phyloP scores from a whole-genome alignment of 2,888 invertebrate genomes.

The Actias luna region DNA sequence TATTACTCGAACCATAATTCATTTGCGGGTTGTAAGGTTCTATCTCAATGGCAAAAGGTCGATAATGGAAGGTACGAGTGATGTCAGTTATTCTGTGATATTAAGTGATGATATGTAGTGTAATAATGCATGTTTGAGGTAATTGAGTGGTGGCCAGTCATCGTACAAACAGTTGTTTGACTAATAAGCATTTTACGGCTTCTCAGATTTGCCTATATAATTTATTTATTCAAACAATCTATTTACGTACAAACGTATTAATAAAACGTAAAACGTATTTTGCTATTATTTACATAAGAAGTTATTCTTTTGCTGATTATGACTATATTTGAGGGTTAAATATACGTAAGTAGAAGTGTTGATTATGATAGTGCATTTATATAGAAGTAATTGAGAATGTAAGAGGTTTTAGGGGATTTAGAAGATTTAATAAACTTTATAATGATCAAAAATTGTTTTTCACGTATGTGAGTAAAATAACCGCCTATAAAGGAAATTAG shows the following conservation, averaged over 20 bases:
- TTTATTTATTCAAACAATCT: not conserved
- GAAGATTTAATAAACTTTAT: no score
- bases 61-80: conserved; percentile 4
- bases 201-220: not conserved
- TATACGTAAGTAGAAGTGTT: no score
- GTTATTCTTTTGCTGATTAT: no score
- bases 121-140: conserved; percentile 30
- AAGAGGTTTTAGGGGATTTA: no score
- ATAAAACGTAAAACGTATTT: no score
- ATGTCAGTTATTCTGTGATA: not conserved
- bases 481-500: no score
- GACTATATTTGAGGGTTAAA: no score
- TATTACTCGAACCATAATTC: conserved; percentile 26
- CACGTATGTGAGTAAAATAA: no score
- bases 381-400: no score
- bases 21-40: conserved; percentile 1
- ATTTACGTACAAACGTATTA: not conserved
- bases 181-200: conserved; percentile 26
- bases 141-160: conserved; percentile 35
- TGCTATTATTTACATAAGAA: no score
- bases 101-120: conserved; percentile 30
- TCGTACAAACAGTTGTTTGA: conserved; percentile 26
- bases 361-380: no score
- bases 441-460: no score
- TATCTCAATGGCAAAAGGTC: conserved; percentile 22